Conservation (phyloP, 2,888 invertebrate species). For the Tinea trinotella region DNA sequence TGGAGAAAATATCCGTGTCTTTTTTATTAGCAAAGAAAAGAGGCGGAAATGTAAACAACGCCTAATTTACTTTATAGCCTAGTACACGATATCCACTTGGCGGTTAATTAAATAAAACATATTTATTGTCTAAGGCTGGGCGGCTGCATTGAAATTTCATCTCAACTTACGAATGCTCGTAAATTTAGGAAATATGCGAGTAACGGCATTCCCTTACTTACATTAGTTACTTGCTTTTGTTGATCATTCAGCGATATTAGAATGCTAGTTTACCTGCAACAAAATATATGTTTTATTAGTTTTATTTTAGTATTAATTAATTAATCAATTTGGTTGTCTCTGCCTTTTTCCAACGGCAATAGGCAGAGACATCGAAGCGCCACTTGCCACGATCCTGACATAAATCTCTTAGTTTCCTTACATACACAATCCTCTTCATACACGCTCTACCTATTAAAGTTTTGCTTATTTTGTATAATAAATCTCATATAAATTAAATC, state of each 20-base stretch:
- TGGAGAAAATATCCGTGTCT: no score
- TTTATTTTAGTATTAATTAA: background rate
- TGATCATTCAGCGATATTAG: conserved; percentile 7
- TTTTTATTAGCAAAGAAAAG: no score
- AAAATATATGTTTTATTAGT: background rate
- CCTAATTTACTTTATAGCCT: conserved; percentile 13
- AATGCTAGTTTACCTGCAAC: conserved; percentile 19
- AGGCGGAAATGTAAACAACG: conserved; percentile 4
- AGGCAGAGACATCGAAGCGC: no score
- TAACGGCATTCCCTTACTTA: background rate
- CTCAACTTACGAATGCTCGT: conserved; percentile 13
- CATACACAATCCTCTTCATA: no score
- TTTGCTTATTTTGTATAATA: no score
- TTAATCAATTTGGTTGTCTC: background rate
- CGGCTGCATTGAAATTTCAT: background rate
- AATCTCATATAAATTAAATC: no score
- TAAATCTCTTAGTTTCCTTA: no score
- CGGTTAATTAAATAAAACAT: conserved; percentile 21
- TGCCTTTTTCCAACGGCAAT: no score
- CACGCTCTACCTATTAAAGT: no score
- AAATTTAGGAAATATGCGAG: conserved; percentile 14
- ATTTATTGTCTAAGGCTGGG: conserved; percentile 20
- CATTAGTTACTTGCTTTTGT: conserved; percentile 12
- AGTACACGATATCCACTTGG: conserved; percentile 9
- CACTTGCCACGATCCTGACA: no score